phyloP scores from a whole-genome alignment of 2,797 vertebrate genomes.

The Acanthornis magna region DNA sequence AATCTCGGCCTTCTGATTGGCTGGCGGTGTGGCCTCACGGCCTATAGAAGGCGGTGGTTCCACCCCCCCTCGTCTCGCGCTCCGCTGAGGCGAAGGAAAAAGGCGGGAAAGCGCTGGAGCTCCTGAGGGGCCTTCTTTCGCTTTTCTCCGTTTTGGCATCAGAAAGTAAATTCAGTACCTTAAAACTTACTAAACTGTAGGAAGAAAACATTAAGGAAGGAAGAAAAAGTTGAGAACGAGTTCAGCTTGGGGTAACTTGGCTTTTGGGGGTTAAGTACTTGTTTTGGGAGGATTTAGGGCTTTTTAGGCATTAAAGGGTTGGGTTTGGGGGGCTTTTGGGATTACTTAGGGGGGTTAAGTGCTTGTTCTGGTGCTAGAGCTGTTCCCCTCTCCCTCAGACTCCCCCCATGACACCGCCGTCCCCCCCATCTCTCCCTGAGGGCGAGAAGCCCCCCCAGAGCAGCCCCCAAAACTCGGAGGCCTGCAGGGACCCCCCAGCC shows the following conservation, averaged over 20 bases:
- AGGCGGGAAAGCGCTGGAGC: neutral
- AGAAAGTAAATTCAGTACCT: fast-evolving
- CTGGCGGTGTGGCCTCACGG: fast-evolving
- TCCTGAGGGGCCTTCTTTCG: fast-evolving
- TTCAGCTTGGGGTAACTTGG: too few species aligned
- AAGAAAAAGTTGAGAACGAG: fast-evolving
- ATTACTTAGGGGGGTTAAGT: too few species aligned
- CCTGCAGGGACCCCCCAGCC: neutral
- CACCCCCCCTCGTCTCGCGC: fast-evolving
- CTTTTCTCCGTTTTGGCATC: fast-evolving
- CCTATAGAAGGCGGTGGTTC: neutral
- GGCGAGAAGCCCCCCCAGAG: too few species aligned
- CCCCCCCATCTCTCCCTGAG: neutral
- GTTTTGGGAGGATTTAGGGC: too few species aligned
- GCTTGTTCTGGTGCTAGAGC: neutral
- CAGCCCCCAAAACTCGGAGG: neutral
- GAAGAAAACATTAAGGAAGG: too few species aligned
- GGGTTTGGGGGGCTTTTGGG: too few species aligned
- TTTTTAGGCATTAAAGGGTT: too few species aligned
- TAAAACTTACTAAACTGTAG: neutral
- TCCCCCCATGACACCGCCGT: neutral
- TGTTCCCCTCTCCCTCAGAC: neutral
- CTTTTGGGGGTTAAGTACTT: too few species aligned
- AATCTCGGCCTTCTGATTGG: neutral
- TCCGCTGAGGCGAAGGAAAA: neutral